Evolutionary conservation across 2,113 vertebrate genomes (phyloP).

Genomic region (Aegithalos caudatus): DNA sequence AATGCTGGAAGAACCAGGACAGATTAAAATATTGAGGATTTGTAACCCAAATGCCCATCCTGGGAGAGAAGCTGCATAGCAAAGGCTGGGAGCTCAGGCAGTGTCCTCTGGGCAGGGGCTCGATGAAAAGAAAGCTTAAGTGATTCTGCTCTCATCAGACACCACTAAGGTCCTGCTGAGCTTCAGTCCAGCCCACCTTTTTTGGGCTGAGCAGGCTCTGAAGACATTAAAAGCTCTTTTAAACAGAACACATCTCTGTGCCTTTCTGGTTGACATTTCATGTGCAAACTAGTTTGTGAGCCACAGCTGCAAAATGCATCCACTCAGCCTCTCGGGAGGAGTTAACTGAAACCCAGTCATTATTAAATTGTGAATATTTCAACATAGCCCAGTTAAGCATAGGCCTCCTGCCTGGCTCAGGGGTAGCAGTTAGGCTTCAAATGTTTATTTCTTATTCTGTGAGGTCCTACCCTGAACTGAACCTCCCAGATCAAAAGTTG

Average conservation of each 20-base stretch:
- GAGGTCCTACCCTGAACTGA: background rate
- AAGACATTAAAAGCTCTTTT: background rate
- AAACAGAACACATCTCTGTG: background rate
- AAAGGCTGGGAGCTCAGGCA: background rate
- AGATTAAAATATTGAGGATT: background rate
- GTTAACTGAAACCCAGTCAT: background rate
- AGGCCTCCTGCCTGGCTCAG: background rate
- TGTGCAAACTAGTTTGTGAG: background rate
- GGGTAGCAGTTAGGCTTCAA: background rate
- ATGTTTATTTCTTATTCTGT: background rate
- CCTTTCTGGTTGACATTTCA: background rate
- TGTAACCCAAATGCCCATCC: background rate
- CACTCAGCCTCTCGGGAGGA: background rate
- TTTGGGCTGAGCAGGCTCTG: background rate
- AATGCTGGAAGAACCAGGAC: background rate
- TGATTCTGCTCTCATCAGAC: background rate
- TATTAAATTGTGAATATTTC: slow-evolving; percentile 41
- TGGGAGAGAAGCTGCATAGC: background rate
- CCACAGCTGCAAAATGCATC: slow-evolving; percentile 12
- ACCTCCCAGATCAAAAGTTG: background rate
- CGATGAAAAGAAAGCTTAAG: rapidly evolving
- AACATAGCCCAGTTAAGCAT: background rate
- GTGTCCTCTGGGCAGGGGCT: background rate
- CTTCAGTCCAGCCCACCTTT: background rate
- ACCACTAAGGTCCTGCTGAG: background rate